phyloP scores from a whole-genome alignment of 2,113 vertebrate species.

The Pangasianodon hypophthalmus region DNA sequence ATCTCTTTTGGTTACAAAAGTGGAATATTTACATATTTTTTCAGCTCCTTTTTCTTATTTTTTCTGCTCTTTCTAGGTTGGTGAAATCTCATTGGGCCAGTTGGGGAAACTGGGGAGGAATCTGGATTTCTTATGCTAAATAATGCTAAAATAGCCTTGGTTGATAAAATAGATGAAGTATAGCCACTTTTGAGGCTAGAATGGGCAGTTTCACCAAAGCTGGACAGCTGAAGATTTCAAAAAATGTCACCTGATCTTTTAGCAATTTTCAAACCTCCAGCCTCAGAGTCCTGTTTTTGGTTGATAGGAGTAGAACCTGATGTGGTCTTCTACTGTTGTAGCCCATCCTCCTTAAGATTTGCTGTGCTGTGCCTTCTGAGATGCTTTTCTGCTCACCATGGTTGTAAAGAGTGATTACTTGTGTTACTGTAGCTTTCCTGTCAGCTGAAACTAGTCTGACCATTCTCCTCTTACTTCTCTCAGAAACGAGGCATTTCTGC shows the following conservation, averaged over 20 bases:
- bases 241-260: no score
- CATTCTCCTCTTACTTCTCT: no score
- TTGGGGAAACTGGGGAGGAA: background rate
- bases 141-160: background rate
- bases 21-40: conserved; percentile 6
- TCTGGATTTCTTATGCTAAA: background rate
- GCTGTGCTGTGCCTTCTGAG: background rate
- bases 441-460: background rate
- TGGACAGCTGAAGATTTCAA: no score
- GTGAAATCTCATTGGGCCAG: background rate
- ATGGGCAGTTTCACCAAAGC: background rate
- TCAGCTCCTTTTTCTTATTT: background rate
- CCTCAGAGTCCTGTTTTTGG: no score
- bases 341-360: background rate
- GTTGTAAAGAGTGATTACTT: background rate
- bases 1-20: conserved; percentile 17
- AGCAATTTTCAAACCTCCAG: background rate
- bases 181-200: background rate
- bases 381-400: no score
- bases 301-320: background rate
- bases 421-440: background rate
- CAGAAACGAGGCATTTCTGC: no score
- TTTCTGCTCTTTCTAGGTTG: conserved; percentile 27
- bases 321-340: background rate
- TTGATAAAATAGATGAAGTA: background rate